Evolutionary conservation across 2,888 invertebrate species (phyloP).

Genomic region (Bhutanitis thaidina): DNA sequence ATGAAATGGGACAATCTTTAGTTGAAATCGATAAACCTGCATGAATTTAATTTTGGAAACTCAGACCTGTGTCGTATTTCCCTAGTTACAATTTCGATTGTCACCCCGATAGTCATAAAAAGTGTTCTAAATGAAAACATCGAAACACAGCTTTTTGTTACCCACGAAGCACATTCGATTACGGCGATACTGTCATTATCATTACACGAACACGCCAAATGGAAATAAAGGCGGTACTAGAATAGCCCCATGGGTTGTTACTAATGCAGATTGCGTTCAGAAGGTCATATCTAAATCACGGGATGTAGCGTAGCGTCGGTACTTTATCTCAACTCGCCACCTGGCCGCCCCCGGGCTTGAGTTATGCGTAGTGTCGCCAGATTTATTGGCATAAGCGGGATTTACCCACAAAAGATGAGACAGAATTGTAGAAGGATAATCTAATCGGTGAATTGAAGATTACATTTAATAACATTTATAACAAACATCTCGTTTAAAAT

Average conservation of each 20-base stretch:
- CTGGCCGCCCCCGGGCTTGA: conserved; percentile 45
- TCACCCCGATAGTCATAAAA: background rate
- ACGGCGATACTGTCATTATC: conserved; percentile 46
- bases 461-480: no score
- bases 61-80: no score
- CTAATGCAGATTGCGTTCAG: conserved; percentile 71
- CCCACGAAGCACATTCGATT: conserved; percentile 11
- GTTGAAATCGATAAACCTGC: no score
- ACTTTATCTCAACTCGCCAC: conserved; percentile 71
- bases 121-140: background rate
- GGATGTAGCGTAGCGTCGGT: conserved; percentile 60
- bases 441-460: background rate
- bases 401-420: background rate
- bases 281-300: conserved; percentile 75
- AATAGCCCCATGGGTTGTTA: conserved; percentile 40
- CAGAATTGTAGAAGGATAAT: background rate
- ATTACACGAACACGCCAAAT: conserved; percentile 41
- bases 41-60: no score
- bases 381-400: conserved; percentile 6
- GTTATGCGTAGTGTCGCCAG: conserved; percentile 31
- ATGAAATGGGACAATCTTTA: no score
- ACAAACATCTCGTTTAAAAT: no score
- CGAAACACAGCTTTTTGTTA: background rate
- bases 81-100: no score
- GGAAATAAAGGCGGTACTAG: conserved; percentile 23